phyloP scores from a whole-genome alignment of 1,140 invertebrate species.

The Drosophila navojoa region DNA sequence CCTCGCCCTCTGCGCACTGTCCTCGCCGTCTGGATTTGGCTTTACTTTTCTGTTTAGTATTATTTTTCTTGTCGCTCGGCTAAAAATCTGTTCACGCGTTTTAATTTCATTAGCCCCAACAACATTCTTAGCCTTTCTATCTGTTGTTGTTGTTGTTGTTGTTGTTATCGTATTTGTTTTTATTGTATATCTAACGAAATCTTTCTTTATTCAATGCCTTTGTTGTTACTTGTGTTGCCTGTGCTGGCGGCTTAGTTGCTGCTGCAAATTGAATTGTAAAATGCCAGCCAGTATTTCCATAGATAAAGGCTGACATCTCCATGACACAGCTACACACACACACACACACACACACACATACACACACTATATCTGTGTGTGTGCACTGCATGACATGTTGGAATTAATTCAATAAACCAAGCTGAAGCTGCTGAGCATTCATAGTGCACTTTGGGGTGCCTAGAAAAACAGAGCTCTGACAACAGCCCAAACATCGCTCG shows the following conservation, averaged over 20 bases:
- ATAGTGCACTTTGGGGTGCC: background rate
- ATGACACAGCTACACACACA: background rate
- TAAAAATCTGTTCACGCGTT: constrained; percentile 51
- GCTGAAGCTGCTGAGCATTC: constrained; percentile 1
- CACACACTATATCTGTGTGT: constrained; percentile 1
- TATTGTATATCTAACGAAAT: constrained; percentile 21
- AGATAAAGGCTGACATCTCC: constrained; percentile 22
- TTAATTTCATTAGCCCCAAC: constrained; percentile 75
- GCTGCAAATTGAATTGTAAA: constrained; percentile 42
- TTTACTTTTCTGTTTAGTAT: background rate
- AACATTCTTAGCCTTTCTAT: constrained; percentile 33
- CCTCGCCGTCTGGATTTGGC: constrained; percentile 2
- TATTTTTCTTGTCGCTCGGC: constrained; percentile 10
- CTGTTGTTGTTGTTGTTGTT: constrained; percentile 8
- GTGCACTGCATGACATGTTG: constrained; percentile 20
- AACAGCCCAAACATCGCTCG: background rate
- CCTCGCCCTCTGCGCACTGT: background rate
- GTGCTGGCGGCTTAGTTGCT: constrained; percentile 7
- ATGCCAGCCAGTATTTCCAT: constrained; percentile 26
- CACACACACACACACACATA: background rate
- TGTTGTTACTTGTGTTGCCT: background rate
- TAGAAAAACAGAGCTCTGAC: background rate
- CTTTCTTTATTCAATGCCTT: constrained; percentile 21
- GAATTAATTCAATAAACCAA: constrained; percentile 49
- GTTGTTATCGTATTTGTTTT: constrained; percentile 2